Evolutionary conservation across 2,888 invertebrate species (phyloP).

Genomic region (Anoplius nigerrimus): DNA sequence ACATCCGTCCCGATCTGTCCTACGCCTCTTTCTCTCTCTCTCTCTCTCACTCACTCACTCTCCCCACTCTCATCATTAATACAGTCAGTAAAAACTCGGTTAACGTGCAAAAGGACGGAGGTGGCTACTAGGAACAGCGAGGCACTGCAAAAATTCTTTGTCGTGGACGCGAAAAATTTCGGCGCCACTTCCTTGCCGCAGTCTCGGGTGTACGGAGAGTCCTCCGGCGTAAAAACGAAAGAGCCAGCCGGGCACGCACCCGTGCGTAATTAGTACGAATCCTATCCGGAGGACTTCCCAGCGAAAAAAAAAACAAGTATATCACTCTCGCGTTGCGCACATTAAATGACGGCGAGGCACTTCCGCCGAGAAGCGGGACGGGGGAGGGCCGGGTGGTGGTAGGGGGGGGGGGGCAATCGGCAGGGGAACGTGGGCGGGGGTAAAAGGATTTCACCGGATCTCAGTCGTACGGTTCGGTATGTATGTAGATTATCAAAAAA

Average conservation of each 20-base stretch:
- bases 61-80: not conserved
- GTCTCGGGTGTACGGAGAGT: conserved; percentile 24
- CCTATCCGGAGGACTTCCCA: too few relatives aligned
- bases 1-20: not conserved
- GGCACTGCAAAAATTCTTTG: conserved; percentile 46
- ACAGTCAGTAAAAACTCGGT: conserved; percentile 37
- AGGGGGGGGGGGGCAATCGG: conserved; percentile 23
- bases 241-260: not conserved
- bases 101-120: conserved; percentile 65
- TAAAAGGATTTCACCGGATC: conserved; percentile 40
- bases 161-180: conserved; percentile 26
- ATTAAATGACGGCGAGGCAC: conserved; percentile 9
- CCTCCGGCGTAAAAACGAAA: too few relatives aligned
- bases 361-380: too few relatives aligned
- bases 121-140: conserved; percentile 71
- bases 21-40: conserved; percentile 15
- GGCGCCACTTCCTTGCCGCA: conserved; percentile 25
- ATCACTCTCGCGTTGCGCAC: conserved; percentile 21
- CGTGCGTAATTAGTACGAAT: not conserved
- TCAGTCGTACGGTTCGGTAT: conserved; percentile 46
- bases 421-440: too few relatives aligned
- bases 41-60: conserved; percentile 13
- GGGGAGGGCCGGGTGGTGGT: conserved; percentile 2
- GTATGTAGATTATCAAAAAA: conserved; percentile 67
- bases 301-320: not conserved